Conservation (phyloP, 2,113 vertebrate genomes). For the Crocuta crocuta region DNA sequence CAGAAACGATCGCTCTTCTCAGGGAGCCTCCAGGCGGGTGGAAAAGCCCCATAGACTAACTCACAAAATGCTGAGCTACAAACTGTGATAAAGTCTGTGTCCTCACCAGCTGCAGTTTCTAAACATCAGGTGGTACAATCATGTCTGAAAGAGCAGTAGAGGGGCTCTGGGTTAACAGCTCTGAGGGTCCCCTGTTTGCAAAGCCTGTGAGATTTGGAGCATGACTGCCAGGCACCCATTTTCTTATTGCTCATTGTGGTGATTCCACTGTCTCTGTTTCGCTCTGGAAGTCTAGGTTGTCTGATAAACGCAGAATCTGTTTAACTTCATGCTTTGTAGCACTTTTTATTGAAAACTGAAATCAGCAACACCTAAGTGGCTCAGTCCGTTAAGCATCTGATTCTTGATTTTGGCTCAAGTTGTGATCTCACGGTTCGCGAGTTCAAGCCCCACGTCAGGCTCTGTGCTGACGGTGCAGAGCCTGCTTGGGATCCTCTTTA, state of each 20-base stretch:
- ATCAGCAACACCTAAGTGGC: too few species aligned
- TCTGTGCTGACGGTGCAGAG: too few species aligned
- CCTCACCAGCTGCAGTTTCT: not conserved
- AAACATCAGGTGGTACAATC: not conserved
- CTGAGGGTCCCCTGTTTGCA: not conserved
- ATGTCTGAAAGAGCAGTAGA: not conserved
- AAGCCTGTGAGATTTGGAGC: not conserved
- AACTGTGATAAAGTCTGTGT: not conserved
- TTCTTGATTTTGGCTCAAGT: too few species aligned
- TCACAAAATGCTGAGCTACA: not conserved
- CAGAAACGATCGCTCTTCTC: not conserved
- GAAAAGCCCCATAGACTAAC: not conserved
- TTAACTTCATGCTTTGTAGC: not conserved
- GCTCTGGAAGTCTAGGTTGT: not conserved
- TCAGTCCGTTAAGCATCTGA: too few species aligned
- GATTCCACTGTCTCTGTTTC: not conserved
- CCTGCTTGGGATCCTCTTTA: too few species aligned
- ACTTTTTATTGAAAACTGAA: not conserved
- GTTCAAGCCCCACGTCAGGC: too few species aligned
- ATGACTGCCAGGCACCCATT: fast-evolving
- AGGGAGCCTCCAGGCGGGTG: not conserved
- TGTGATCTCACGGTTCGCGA: too few species aligned
- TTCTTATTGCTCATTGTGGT: not conserved
- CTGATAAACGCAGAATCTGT: not conserved
- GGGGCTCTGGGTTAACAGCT: too few species aligned